Evolutionary conservation across 2,113 vertebrate genomes (phyloP).

Genomic region (Pachyramphus minor): DNA sequence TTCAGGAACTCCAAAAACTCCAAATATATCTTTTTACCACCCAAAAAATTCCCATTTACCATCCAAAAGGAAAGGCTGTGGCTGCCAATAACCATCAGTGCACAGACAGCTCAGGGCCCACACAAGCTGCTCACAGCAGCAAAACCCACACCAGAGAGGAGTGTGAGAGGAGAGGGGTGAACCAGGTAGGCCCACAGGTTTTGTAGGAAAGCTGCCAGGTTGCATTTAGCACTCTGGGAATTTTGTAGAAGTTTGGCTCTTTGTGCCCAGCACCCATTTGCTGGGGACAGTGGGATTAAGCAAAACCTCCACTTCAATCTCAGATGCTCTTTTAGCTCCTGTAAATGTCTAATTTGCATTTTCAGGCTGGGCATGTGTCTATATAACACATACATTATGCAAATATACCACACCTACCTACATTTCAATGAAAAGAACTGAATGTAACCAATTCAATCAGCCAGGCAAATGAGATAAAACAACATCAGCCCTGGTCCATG

Average conservation of each 20-base stretch:
- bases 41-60: neutral
- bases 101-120: neutral
- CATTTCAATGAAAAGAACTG: neutral
- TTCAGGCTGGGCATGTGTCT: neutral
- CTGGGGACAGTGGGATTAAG: rapidly evolving
- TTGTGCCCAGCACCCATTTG: neutral
- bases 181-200: rapidly evolving
- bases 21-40: neutral
- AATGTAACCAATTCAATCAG: neutral
- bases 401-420: neutral
- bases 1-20: neutral
- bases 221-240: neutral
- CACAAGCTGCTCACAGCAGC: neutral
- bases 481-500: neutral
- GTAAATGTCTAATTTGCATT: neutral
- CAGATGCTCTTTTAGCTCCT: neutral
- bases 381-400: neutral
- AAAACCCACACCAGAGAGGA: neutral
- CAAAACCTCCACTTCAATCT: neutral
- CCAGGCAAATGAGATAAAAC: neutral
- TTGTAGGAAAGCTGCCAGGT: neutral
- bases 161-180: neutral
- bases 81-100: neutral
- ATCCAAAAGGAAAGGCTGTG: neutral
- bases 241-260: neutral